A percentile compares a stretch with the other conserved stretches of the same genome.
These are phyloP conservation scores for Prosapia bicincta DNA, from an alignment of 2,888 invertebrate species.

Conservation along the genomic window DNA sequence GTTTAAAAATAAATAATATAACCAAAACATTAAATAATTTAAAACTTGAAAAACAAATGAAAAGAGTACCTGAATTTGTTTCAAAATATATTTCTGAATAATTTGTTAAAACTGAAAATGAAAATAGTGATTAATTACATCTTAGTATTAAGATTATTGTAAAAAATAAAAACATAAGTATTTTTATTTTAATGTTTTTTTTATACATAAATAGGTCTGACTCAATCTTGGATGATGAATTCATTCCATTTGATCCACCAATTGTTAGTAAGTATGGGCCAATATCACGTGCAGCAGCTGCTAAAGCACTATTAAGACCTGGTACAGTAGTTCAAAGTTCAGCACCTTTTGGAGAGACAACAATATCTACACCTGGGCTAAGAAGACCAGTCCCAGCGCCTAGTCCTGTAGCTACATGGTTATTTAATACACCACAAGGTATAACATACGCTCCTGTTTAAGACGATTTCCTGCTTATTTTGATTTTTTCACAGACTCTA, in stretches of 20 bases:
- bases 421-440: slow-evolving; percentile 44
- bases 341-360: slow-evolving; percentile 43
- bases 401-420: slow-evolving; percentile 51
- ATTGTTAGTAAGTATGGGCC: slow-evolving; percentile 66
- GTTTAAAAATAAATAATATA: no score
- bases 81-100: no score
- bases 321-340: slow-evolving; percentile 16
- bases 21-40: no score
- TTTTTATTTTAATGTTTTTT: neutral
- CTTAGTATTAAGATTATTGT: no score
- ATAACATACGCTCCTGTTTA: no score
- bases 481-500: no score
- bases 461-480: no score
- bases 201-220: slow-evolving; percentile 47
- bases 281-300: slow-evolving; percentile 50
- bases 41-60: no score
- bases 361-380: slow-evolving; percentile 43
- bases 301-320: slow-evolving; percentile 22
- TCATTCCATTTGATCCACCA: slow-evolving; percentile 64
- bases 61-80: no score
- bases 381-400: slow-evolving; percentile 51
- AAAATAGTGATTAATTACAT: no score
- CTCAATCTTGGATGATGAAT: slow-evolving; percentile 57
- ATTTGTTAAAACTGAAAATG: no score
- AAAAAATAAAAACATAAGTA: no score